These are phyloP conservation scores for Agapetus fuscipes DNA, from an alignment of 2,888 invertebrate species.

Conservation along the genomic window DNA sequence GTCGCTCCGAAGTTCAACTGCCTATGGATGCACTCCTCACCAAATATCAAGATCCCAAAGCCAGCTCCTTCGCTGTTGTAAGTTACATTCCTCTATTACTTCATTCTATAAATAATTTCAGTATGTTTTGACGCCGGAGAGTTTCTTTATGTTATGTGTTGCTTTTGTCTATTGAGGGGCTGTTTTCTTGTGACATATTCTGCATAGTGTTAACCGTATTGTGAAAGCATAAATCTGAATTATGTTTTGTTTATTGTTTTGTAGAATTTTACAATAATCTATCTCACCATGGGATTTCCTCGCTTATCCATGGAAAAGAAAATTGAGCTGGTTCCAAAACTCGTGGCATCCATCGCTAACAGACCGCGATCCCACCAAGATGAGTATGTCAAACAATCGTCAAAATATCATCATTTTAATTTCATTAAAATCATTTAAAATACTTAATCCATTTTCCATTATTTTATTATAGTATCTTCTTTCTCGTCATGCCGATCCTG, in stretches of 20 bases:
- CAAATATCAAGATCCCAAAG: constrained; percentile 68
- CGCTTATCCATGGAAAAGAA: constrained; percentile 67
- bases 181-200: no score
- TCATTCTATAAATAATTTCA: no score
- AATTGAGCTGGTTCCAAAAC: constrained; percentile 59
- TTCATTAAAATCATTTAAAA: neutral
- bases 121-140: no score
- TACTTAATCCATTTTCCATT: neutral
- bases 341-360: constrained; percentile 68
- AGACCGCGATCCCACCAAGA: constrained; percentile 80
- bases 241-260: no score
- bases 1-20: constrained; percentile 71
- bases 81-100: no score
- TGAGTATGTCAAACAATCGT: constrained; percentile 42
- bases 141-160: no score
- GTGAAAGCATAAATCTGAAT: no score
- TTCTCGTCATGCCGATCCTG: constrained; percentile 70
- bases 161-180: no score
- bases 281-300: constrained; percentile 86
- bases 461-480: constrained; percentile 52
- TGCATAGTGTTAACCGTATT: no score
- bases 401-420: neutral
- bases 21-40: constrained; percentile 76
- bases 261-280: constrained; percentile 89
- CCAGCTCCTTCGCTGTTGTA: constrained; percentile 71